phyloP scores from a whole-genome alignment of 2,797 vertebrate genomes.

The Bucorvus abyssinicus region DNA sequence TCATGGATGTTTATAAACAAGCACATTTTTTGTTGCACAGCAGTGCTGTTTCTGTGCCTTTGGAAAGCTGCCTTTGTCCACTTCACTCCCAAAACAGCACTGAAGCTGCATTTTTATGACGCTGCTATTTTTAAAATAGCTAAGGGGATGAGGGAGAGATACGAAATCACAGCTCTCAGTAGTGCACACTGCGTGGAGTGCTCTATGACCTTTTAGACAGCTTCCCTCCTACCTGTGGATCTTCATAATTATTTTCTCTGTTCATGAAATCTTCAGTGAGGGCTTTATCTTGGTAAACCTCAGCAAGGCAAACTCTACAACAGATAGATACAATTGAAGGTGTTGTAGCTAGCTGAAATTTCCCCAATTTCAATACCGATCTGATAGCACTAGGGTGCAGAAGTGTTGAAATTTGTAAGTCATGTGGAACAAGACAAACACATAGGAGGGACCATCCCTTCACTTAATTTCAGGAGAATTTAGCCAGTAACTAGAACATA shows the following conservation, averaged over 20 bases:
- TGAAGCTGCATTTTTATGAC: background rate
- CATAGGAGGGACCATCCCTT: background rate
- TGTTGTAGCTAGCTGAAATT: background rate
- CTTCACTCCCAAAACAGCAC: background rate
- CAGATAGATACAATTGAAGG: background rate
- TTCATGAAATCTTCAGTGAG: constrained; percentile 83
- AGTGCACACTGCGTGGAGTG: background rate
- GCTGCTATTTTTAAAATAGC: background rate
- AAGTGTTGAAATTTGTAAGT: background rate
- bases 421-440: background rate
- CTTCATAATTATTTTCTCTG: constrained; percentile 82
- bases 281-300: constrained; percentile 91
- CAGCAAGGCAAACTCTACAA: constrained; percentile 91
- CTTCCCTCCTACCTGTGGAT: constrained; percentile 78
- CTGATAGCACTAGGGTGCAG: background rate
- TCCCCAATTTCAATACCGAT: background rate
- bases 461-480: background rate
- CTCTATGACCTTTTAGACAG: background rate
- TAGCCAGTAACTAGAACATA: background rate
- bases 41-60: background rate
- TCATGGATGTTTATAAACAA: background rate
- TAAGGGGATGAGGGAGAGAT: background rate
- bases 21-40: background rate
- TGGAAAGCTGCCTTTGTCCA: background rate
- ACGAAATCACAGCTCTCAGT: background rate